Conservation (phyloP, 2,888 invertebrate species). For the Micoletzkya japonica region DNA sequence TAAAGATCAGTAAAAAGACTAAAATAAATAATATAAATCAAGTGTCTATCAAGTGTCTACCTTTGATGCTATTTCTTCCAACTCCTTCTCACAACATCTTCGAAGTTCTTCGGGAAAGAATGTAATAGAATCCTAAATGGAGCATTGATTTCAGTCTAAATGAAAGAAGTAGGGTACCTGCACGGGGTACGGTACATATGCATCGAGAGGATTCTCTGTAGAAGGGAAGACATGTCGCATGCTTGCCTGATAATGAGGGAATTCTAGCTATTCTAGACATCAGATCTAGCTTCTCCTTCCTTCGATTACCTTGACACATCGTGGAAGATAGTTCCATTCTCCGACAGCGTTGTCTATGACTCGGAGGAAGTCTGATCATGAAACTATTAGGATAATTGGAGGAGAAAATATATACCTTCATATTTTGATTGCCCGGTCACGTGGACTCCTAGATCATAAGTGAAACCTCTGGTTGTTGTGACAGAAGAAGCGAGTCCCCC, state of each 20-base stretch:
- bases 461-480: slow-evolving; percentile 34
- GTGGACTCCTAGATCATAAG: slow-evolving; percentile 40
- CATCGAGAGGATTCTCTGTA: slow-evolving; percentile 8
- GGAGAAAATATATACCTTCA: neutral
- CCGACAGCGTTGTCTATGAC: slow-evolving; percentile 33
- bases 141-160: neutral
- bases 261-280: neutral
- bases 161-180: slow-evolving; percentile 22
- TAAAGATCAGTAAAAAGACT: no score
- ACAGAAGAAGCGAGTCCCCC: slow-evolving; percentile 38
- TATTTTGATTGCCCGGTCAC: slow-evolving; percentile 32
- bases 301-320: slow-evolving; percentile 34
- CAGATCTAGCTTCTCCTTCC: neutral
- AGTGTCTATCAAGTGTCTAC: neutral
- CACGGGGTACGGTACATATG: slow-evolving; percentile 39
- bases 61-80: slow-evolving; percentile 11
- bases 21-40: no score
- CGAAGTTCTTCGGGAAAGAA: slow-evolving; percentile 5
- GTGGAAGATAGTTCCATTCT: slow-evolving; percentile 37
- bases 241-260: slow-evolving; percentile 30
- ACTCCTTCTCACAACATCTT: slow-evolving; percentile 5
- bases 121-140: neutral
- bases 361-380: slow-evolving; percentile 31
- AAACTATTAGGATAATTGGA: neutral
- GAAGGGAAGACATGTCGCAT: slow-evolving; percentile 35